Evolutionary conservation across 2,888 invertebrate species (phyloP).

Genomic region (Zele albiditarsus): DNA sequence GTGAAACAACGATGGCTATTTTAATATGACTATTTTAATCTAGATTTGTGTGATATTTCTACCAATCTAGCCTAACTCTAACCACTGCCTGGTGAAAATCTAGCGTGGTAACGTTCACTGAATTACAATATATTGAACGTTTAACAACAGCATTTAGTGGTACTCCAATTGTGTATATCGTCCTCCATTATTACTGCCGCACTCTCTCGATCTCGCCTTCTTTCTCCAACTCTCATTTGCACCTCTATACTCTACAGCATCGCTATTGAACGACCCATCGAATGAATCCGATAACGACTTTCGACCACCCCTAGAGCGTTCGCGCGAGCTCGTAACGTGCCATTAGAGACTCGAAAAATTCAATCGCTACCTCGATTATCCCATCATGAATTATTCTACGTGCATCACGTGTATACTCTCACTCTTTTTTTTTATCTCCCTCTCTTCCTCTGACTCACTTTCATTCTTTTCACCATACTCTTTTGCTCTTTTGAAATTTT

Average conservation of each 20-base stretch:
- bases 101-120: too few relatives aligned
- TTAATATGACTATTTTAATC: too few relatives aligned
- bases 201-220: slow-evolving; percentile 38
- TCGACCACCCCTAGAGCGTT: slow-evolving; percentile 23
- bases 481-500: too few relatives aligned
- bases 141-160: too few relatives aligned
- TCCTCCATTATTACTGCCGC: neutral
- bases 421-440: neutral
- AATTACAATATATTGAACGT: too few relatives aligned
- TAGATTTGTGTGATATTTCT: too few relatives aligned
- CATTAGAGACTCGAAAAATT: slow-evolving; percentile 38
- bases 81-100: too few relatives aligned
- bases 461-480: neutral
- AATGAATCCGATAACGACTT: slow-evolving; percentile 43
- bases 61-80: too few relatives aligned
- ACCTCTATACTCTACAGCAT: slow-evolving; percentile 34
- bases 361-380: slow-evolving; percentile 38
- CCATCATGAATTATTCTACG: slow-evolving; percentile 35
- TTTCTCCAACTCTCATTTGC: slow-evolving; percentile 32
- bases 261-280: slow-evolving; percentile 38
- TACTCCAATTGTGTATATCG: too few relatives aligned
- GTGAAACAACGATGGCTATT: too few relatives aligned
- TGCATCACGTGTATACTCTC: neutral
- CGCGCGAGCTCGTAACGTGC: slow-evolving; percentile 28
- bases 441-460: neutral